Evolutionary conservation across 2,113 vertebrate species (phyloP).

Genomic region (Eurypyga helias): DNA sequence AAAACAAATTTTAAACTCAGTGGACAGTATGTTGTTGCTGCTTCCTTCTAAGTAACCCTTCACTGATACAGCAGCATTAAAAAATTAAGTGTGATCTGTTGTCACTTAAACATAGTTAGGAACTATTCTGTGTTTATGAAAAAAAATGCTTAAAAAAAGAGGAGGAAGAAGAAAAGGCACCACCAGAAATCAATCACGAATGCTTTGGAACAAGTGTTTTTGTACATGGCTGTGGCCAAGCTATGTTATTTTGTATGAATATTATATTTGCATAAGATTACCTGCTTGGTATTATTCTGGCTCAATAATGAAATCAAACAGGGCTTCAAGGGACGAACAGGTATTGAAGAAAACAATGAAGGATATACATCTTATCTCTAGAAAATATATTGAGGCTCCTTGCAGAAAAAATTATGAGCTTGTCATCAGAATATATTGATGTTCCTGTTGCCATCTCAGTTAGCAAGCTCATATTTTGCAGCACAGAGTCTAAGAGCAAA

Average conservation of each 20-base stretch:
- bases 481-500: background rate
- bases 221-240: background rate
- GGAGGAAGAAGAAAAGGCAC: background rate
- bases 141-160: background rate
- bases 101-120: background rate
- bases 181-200: background rate
- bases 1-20: background rate
- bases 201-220: background rate
- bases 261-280: background rate
- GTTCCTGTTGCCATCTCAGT: background rate
- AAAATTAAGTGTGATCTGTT: background rate
- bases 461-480: background rate
- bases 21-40: background rate
- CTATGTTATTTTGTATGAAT: background rate
- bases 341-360: background rate
- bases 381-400: background rate
- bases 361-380: background rate
- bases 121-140: background rate
- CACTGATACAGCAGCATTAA: background rate
- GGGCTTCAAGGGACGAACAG: background rate
- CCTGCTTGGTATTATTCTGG: background rate
- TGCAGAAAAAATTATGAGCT: background rate
- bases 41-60: background rate
- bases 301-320: background rate
- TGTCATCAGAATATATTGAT: background rate